These are phyloP conservation scores for Lottia scabra DNA, from an alignment of 2,888 invertebrate genomes.

Conservation along the genomic window DNA sequence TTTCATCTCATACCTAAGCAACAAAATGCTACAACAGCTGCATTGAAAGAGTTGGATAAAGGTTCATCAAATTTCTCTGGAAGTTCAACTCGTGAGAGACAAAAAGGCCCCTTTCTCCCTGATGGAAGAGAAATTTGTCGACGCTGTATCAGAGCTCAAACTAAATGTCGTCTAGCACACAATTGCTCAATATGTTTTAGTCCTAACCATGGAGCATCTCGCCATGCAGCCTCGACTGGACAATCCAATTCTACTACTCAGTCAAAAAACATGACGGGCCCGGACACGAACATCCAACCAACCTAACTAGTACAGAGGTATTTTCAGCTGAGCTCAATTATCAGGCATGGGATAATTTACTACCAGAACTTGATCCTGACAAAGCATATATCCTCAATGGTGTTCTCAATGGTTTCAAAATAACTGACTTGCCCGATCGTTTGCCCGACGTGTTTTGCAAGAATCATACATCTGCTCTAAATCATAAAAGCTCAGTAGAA, in stretches of 20 bases:
- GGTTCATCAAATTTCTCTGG: neutral
- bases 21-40: neutral
- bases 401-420: neutral
- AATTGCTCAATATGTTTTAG: neutral
- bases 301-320: neutral
- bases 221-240: neutral
- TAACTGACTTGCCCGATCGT: neutral
- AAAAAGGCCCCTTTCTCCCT: conserved; percentile 3
- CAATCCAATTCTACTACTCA: neutral
- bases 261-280: too few species aligned
- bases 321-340: neutral
- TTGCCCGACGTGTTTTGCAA: neutral
- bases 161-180: conserved; percentile 3
- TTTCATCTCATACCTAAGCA: conserved; percentile 1
- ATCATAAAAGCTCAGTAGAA: neutral
- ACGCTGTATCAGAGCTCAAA: neutral
- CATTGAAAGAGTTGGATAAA: neutral
- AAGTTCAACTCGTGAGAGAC: neutral
- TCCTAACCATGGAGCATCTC: neutral
- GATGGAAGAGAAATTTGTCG: conserved; percentile 5
- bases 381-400: neutral
- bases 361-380: neutral
- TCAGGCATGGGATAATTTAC: neutral
- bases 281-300: neutral
- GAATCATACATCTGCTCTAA: neutral